Evolutionary conservation across 2,113 vertebrate species (phyloP).

Genomic region (Anarhynchus alexandrinus): DNA sequence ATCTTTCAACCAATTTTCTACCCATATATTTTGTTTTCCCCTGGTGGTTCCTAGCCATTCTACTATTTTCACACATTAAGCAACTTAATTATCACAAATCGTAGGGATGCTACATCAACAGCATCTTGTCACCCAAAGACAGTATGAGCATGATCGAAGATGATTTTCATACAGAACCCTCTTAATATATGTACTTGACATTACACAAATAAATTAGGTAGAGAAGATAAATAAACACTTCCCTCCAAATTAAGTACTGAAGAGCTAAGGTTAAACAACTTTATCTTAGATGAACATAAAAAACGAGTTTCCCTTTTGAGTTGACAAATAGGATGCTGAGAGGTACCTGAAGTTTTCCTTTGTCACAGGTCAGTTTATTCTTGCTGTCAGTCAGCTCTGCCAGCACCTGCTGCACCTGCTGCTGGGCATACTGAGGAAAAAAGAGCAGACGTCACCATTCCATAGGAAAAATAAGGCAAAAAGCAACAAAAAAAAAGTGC

Average conservation of each 20-base stretch:
- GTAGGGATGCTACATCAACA: neutral
- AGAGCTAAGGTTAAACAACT: neutral
- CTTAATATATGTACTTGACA: neutral
- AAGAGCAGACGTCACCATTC: neutral
- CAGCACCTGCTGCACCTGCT: slow-evolving; percentile 69
- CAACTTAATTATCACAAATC: neutral
- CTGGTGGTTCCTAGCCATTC: neutral
- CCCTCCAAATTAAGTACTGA: neutral
- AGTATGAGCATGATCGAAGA: neutral
- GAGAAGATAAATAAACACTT: neutral
- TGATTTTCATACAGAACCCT: neutral
- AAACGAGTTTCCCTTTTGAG: neutral
- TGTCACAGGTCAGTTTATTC: slow-evolving; percentile 73
- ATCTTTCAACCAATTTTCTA: neutral
- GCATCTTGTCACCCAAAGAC: neutral
- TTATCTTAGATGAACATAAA: neutral
- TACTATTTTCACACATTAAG: neutral
- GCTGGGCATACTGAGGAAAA: slow-evolving; percentile 45
- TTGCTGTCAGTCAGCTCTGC: slow-evolving; percentile 71
- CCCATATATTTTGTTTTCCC: neutral
- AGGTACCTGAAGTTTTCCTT: slow-evolving; percentile 71
- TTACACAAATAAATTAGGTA: neutral
- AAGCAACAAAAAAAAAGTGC: neutral
- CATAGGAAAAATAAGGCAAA: neutral
- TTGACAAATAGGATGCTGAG: neutral